Base-by-base conservation (phyloP, 1,140 invertebrate species). In the Nephotettix cincticeps region DNA sequence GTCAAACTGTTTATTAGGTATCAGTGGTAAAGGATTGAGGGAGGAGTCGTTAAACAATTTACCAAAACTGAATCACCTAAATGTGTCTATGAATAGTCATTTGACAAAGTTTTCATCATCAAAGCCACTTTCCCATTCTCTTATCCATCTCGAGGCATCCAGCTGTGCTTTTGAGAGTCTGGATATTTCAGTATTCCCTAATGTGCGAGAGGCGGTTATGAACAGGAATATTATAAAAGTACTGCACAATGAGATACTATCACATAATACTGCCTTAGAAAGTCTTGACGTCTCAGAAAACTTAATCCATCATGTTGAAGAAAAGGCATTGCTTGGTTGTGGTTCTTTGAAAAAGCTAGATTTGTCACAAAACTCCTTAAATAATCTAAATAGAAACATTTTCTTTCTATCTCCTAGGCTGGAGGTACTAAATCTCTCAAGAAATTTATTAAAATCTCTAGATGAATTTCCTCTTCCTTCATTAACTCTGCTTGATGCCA, bases 241-340 rank as follows among this genome's bases (percentile, higher is more conserved):
- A 6, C 40, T 70, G 3, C n/a, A 58, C 1, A 43, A 70, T n/a
- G 45, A 28, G 27, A 64, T 64, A 0, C 29, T 70, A 13, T 36
- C 43, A 4, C 32, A 36, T 27, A 70, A 70, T 19, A 64, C 25
- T 13, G 11, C n/a, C 30, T 29, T 70, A 6, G 23, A 63, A 25
- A 47, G 19, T 28, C 36, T 70, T 2, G 69, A 70, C 21, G 17
- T 70, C 13, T 70, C 69, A 23, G 69, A 61, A 64, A 70, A 70
- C 29, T 61, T 30, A 25, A 70, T 70, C 13, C 21, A 28, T 19
- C 56, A 64, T 47, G 25, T 70, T 45, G 56, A 70, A 2, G 25
- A 29, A 25, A 45, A 25, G 11, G 69, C 69, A 6, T 70, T 70
- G 25, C 45, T 43, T 6, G 69, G 58, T 1, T 29, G 29, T 25